Base-by-base conservation (phyloP, 64 coral and sea anemone species). In the Platygyra sinensis region DNA sequence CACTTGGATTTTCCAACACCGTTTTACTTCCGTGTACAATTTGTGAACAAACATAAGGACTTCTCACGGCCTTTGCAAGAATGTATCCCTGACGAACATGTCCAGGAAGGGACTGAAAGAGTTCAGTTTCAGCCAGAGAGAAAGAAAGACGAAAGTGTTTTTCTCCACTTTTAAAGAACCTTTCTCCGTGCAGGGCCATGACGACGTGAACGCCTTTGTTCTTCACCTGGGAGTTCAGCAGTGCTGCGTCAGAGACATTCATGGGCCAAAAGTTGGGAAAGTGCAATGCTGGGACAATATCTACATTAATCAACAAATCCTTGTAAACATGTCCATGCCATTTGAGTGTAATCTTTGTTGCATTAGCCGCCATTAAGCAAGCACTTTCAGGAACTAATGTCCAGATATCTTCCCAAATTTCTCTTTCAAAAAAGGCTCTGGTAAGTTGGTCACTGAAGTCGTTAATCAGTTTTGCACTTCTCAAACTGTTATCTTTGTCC, bases 1-100 rank as follows among this genome's bases (percentile, higher is more conserved):
- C 6, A 17, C 50, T 80, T 60, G n/a, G 14, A 24, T 28, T 25
- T 0, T 63, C 79, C 18, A 36, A 15, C n/a, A 64, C 19, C 33
- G 57, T 32, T 65, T 62, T 82, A 8, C 16, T 24, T 82, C 28
- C 33, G 33, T 36, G 59, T 62, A 5, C 57, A 82, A 82, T 82
- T 62, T 82, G 57, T 0, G 55, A 22, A 33, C 79, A 82, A 14
- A 82, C 59, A 82, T 82, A 82, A 0, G 79, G 32, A 36, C 57
- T 82, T 61, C 79, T 82, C 79, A 65, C 79, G 10, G 79, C 79
- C 79, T 82, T 82, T 63, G 79, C 55, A 36, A 82, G 79, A 82
- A 82, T 82, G 79, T 82, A 82, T 33, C 79, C 57, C 15, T 4
- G 18, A 64, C 18, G 17, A 36, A 82, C 60, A 63, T 82, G 28